phyloP scores from a whole-genome alignment of 2,797 vertebrate species.

The Gobio occitaniae region DNA sequence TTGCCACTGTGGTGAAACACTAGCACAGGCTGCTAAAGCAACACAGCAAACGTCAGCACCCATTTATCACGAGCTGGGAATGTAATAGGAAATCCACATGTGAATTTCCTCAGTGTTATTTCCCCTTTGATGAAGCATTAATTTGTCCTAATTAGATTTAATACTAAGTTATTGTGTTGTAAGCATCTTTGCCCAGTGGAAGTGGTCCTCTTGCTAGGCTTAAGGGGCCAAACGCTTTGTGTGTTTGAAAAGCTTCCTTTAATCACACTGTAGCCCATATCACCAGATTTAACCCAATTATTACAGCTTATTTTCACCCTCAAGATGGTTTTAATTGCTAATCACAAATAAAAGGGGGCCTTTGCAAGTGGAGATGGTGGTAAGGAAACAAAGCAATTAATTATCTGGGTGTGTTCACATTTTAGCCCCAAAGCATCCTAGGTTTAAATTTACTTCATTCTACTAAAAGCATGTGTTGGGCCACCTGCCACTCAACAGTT shows the following conservation, averaged over 20 bases:
- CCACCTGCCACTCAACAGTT: background rate
- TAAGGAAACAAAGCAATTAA: constrained; percentile 10
- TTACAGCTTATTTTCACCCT: constrained; percentile 37
- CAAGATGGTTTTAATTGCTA: constrained; percentile 40
- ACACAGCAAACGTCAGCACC: constrained; percentile 28
- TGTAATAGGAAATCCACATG: constrained; percentile 42
- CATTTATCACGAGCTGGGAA: constrained; percentile 39
- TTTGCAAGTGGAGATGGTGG: background rate
- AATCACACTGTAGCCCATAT: constrained; percentile 37
- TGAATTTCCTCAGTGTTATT: constrained; percentile 25
- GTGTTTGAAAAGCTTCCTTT: constrained; percentile 28
- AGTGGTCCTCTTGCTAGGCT: constrained; percentile 27
- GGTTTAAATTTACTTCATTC: constrained; percentile 1
- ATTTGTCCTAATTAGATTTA: constrained; percentile 51
- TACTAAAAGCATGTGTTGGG: background rate
- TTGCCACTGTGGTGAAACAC: constrained; percentile 66
- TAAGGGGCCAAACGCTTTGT: constrained; percentile 24
- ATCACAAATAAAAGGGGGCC: constrained; percentile 22
- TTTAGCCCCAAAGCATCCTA: background rate
- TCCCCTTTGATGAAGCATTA: constrained; percentile 49
- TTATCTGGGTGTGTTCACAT: constrained; percentile 7
- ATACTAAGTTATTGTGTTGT: constrained; percentile 38
- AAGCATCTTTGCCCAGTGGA: constrained; percentile 37
- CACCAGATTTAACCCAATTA: constrained; percentile 31
- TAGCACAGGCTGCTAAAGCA: constrained; percentile 31